A percentile compares a stretch with the other conserved stretches of the same genome.
Conservation (phyloP, 2,113 vertebrate genomes). For the Corythornis vintsioides region DNA sequence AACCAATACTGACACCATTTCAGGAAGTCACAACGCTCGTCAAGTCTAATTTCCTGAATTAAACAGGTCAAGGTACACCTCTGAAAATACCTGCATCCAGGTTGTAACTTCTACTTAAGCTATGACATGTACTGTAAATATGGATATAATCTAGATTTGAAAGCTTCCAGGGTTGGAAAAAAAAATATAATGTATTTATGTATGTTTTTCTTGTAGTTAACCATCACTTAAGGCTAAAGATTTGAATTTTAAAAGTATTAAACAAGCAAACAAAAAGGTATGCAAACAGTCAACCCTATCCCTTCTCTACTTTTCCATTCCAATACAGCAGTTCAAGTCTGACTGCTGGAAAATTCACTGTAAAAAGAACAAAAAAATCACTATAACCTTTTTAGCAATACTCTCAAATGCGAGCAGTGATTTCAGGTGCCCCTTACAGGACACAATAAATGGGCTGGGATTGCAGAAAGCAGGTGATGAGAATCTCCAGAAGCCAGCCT, state of each 20-base stretch:
- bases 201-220: neutral
- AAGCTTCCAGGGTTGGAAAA: neutral
- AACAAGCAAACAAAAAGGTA: neutral
- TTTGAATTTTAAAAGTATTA: neutral
- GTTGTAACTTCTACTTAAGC: neutral
- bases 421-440: conserved; percentile 31
- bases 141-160: neutral
- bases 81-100: neutral
- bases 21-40: neutral
- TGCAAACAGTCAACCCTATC: neutral
- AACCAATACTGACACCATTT: neutral
- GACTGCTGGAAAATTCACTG: neutral
- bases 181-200: neutral
- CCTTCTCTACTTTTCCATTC: neutral
- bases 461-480: conserved; percentile 15
- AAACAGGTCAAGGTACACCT: neutral
- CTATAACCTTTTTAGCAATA: neutral
- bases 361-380: neutral
- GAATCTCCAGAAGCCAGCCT: neutral
- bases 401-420: neutral
- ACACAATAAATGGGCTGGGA: conserved; percentile 35
- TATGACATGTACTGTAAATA: neutral
- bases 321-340: neutral
- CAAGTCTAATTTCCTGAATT: neutral
- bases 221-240: neutral